A percentile compares a stretch with the other conserved stretches of the same genome.
phyloP scores from a whole-genome alignment of 2,888 invertebrate species.

The Ashinkailepas kermadecensis region DNA sequence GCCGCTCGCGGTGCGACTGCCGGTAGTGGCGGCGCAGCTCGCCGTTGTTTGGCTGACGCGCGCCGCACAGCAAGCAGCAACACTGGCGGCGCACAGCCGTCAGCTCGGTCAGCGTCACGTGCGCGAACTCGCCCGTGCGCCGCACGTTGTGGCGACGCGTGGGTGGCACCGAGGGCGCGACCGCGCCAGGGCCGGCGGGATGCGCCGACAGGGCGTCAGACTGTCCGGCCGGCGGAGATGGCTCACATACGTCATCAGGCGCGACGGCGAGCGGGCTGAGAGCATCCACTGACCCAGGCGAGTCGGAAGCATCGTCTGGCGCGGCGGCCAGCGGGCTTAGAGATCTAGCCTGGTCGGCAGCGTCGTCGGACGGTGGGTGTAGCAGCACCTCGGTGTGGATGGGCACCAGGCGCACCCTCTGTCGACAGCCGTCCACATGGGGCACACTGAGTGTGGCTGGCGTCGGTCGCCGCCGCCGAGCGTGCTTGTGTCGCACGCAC shows the following conservation, averaged over 20 bases:
- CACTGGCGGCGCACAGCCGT: background rate
- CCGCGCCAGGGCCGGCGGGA: background rate
- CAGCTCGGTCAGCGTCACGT: background rate
- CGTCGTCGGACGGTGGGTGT: background rate
- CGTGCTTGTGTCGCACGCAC: background rate
- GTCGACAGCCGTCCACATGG: background rate
- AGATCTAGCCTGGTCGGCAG: background rate
- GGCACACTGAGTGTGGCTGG: background rate
- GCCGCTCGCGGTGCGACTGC: background rate
- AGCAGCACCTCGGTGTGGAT: conserved; percentile 2
- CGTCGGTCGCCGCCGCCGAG: background rate
- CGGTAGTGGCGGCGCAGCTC: background rate
- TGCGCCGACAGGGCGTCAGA: background rate
- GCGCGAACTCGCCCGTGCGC: background rate
- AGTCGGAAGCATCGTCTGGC: background rate
- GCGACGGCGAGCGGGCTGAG: background rate
- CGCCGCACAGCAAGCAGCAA: background rate
- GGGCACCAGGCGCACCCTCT: background rate
- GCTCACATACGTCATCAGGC: background rate
- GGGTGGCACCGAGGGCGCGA: too few species aligned
- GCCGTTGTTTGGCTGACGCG: background rate
- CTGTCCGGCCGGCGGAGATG: background rate
- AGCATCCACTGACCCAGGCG: background rate
- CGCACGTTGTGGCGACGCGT: background rate
- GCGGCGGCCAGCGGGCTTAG: background rate